A percentile compares a stretch with the other conserved stretches of the same genome.
Evolutionary conservation across 2,113 vertebrate genomes (phyloP).

Genomic region (Erythrocercus mccallii): DNA sequence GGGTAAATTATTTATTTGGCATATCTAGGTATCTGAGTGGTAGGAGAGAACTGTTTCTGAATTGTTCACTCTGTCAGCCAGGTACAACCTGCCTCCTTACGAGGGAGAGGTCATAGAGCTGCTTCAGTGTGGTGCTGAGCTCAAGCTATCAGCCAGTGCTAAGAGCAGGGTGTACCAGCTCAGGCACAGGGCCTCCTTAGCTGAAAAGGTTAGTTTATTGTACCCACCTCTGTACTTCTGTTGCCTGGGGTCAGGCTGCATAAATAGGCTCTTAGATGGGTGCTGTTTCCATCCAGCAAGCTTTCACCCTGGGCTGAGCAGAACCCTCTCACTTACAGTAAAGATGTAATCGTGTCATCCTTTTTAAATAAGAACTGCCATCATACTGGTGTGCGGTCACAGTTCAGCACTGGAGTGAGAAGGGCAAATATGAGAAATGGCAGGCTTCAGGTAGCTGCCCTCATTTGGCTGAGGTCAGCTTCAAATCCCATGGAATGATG

Average conservation of each 20-base stretch:
- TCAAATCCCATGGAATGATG: background rate
- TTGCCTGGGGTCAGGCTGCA: background rate
- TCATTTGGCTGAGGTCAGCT: background rate
- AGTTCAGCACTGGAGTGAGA: background rate
- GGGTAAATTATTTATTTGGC: background rate
- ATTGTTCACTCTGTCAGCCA: background rate
- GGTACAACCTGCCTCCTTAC: background rate
- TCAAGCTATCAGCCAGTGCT: accelerated
- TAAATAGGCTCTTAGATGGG: background rate
- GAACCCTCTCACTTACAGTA: background rate
- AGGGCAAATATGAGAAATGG: background rate
- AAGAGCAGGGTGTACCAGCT: background rate
- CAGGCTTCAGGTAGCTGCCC: background rate
- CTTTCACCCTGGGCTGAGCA: background rate
- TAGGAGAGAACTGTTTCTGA: background rate
- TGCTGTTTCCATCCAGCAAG: background rate
- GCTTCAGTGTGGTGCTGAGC: accelerated
- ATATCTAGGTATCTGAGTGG: background rate
- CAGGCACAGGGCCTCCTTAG: accelerated
- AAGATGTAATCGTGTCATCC: background rate
- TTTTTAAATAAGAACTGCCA: background rate
- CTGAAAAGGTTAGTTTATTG: background rate
- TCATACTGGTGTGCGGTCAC: background rate
- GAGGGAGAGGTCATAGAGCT: accelerated
- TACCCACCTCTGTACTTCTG: accelerated